Base-by-base conservation (phyloP, 2,797 vertebrate genomes). In the Catostomus latipinnis region DNA sequence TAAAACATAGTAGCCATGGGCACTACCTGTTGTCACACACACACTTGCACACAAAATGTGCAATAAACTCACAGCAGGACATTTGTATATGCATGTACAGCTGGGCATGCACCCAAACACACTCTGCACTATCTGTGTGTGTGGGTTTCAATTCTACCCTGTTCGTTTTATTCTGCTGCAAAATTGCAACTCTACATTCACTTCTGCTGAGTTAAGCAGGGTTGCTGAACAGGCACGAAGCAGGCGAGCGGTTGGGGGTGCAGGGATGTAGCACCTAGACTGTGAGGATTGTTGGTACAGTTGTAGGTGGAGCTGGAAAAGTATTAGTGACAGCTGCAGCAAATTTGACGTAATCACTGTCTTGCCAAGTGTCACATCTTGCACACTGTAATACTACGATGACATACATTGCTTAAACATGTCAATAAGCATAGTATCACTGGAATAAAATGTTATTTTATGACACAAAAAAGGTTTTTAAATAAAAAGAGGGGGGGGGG, bases 181-280 rank as follows among this genome's bases (percentile, higher is more conserved):
- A 62, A 73, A 75, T 71, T 69, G 61, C 60, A 50, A 65, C 71
- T 46, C 66, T 52, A 56, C 34, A 54, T 54, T 65, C 46, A 13
- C 18, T 68, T 67, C 18, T 49, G 71, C 84, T 83, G 82, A 88
- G 74, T 74, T 62, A 68, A 76, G 74, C 78, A 74, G 62, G 54
- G 8, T 54, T 2, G 22, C 45, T 1, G 45, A 68, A 77, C n/a
- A 14, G 18, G 46, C n/a, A 78, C 65, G 78, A 61, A 61, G 56
- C 63, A 43, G 12, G 4, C 6, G 54, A 18, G 46, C 58, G 54
- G 54, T 1, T 0, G 11, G 58, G 18, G 56, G 12, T 34, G 50
- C 9, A 10, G 8, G 34, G 34, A 11, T 0, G 1, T 49, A 8
- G 53, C 45, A 58, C 45, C 11, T 22, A 58, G 54, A 12, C 48